These are phyloP conservation scores for Characodon lateralis DNA, from an alignment of 2,797 vertebrate genomes.

Conservation along the genomic window DNA sequence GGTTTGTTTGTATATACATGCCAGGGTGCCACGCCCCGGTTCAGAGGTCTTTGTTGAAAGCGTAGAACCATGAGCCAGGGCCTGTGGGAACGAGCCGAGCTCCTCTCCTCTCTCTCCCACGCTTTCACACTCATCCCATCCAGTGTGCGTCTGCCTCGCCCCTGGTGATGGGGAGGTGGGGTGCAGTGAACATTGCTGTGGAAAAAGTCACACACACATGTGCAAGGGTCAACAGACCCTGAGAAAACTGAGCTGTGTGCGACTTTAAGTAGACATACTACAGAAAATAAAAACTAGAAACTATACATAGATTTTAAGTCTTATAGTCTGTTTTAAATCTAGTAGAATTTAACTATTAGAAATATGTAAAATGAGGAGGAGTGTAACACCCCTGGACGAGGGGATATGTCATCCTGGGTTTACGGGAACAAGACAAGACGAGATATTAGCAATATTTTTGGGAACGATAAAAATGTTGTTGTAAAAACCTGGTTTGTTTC, in stretches of 20 bases:
- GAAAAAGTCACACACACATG: constrained; percentile 67
- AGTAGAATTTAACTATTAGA: background rate
- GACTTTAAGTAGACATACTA: constrained; percentile 21
- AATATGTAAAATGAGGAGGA: background rate
- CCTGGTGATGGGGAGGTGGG: constrained; percentile 57
- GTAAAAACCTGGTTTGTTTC: no score
- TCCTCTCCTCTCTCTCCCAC: constrained; percentile 72
- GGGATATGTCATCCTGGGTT: no score
- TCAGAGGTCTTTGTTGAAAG: constrained; percentile 71
- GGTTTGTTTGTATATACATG: constrained; percentile 51
- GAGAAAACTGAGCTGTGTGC: constrained; percentile 55
- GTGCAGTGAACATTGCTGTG: constrained; percentile 53
- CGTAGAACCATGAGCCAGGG: constrained; percentile 58
- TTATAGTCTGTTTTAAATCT: background rate
- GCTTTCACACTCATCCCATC: constrained; percentile 75
- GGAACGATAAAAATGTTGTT: no score
- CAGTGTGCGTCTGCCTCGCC: constrained; percentile 62
- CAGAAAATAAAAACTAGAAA: constrained; percentile 8
- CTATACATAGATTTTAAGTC: background rate
- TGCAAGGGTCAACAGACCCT: constrained; percentile 61
- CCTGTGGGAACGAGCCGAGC: constrained; percentile 74
- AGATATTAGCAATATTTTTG: background rate
- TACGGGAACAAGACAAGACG: background rate
- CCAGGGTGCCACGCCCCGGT: constrained; percentile 62
- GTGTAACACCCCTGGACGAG: background rate